Percentiles rank a stretch among this genome's conserved stretches.
phyloP scores from a whole-genome alignment of 1,140 invertebrate species.

The Euura lappo region DNA sequence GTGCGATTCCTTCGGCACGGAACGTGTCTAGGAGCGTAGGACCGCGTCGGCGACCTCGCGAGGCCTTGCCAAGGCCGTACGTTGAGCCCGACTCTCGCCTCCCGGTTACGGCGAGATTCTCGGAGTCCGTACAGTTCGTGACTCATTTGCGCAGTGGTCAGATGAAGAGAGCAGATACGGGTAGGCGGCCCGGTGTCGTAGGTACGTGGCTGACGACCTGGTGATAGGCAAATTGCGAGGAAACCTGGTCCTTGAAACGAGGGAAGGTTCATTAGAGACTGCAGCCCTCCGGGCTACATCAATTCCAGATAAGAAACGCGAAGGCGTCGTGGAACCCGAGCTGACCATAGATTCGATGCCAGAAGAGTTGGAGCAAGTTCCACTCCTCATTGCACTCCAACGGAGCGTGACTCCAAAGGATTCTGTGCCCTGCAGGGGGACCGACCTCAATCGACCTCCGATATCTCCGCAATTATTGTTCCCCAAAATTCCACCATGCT shows the following conservation, averaged over 20 bases:
- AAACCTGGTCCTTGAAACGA: background rate
- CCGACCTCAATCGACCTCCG: background rate
- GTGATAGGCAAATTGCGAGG: slow-evolving; percentile 3
- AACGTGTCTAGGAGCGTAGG: slow-evolving; percentile 38
- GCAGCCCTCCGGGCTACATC: background rate
- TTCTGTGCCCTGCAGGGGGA: background rate
- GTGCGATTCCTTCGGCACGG: slow-evolving; percentile 27
- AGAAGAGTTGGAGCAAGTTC: too few relatives aligned
- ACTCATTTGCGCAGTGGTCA: slow-evolving; percentile 41
- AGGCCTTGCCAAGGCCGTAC: slow-evolving; percentile 59
- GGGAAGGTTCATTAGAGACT: background rate
- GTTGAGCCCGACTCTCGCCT: slow-evolving; percentile 46
- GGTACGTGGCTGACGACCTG: background rate
- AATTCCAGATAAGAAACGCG: slow-evolving; percentile 2
- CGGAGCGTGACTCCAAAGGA: background rate
- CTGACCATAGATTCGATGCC: too few relatives aligned
- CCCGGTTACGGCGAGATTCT: slow-evolving; percentile 28
- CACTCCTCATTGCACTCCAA: background rate
- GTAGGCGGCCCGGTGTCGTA: background rate
- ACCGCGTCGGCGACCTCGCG: slow-evolving; percentile 59
- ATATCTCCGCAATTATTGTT: background rate
- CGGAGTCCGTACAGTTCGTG: slow-evolving; percentile 41
- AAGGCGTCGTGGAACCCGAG: background rate
- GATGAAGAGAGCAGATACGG: background rate
- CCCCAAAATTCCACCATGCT: too few relatives aligned